Evolutionary conservation across 1,140 invertebrate genomes (phyloP).

Genomic region (Amphibalanus amphitrite): DNA sequence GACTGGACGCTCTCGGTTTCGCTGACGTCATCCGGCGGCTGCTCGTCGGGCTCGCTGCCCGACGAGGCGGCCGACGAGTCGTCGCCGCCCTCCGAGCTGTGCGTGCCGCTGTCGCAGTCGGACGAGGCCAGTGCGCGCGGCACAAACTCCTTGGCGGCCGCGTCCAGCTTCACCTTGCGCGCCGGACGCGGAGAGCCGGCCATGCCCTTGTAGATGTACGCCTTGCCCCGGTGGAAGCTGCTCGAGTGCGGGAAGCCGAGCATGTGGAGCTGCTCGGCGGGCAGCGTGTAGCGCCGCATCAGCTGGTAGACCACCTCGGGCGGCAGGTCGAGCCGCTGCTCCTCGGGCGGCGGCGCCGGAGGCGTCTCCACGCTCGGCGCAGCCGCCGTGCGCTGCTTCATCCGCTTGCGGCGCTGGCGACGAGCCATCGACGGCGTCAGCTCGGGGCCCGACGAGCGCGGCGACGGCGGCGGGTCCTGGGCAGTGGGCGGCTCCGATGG

Average conservation of each 20-base stretch:
- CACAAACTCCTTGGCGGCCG: neutral
- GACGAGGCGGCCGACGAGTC: neutral
- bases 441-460: neutral
- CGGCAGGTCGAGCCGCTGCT: neutral
- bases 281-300: slow-evolving; percentile 2
- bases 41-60: neutral
- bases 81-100: neutral
- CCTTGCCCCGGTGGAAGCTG: neutral
- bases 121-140: neutral
- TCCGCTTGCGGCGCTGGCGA: neutral
- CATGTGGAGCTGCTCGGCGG: neutral
- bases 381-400: neutral
- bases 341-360: neutral
- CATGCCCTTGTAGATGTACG: slow-evolving; percentile 1
- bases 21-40: neutral
- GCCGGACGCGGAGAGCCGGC: neutral
- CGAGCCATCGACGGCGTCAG: neutral
- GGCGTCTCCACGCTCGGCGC: neutral
- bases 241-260: neutral
- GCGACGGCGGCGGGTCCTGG: too few species aligned
- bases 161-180: neutral
- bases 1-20: neutral
- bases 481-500: too few species aligned
- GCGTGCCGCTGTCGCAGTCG: neutral
- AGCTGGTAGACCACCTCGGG: neutral